Base-by-base conservation (phyloP, 1,140 invertebrate genomes). In the Caenorhabditis tropicalis region DNA sequence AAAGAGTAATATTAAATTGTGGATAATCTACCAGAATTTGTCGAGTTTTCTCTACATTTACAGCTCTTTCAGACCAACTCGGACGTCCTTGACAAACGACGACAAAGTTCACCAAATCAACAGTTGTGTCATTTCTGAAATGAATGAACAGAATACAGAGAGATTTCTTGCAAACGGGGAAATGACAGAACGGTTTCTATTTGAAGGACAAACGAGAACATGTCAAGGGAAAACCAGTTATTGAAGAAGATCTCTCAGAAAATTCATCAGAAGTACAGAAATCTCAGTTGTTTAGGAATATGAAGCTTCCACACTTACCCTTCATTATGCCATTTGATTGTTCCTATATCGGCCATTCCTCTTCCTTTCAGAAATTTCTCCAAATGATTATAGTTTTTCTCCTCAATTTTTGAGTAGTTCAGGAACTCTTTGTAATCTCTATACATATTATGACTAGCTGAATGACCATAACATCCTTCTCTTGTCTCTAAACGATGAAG, bases 281-380 rank as follows among this genome's bases (percentile, higher is more conserved):
- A 19, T 56, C 29, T 56, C 1, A 56, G 24, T 19, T 15, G 15
- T 51, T 51, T 15, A 51, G 15, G 5, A 6, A n/a, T 46, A 9
- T 46, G 43, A 12, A 16, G 0, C 0, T 46, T 16, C 16, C 5
- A 2, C n/a, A 27, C 53, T 39, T 29, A 87, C 87, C 80, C 65
- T 29, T 88, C 79, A 0, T 80, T 51, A 58, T 86, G 88, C 29
- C 31, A 88, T 27, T 82, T 33, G 10, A 88, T 88, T 43, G 89
- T 82, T 24, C 81, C 83, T 58, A 88, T 86, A 60, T 88, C 88
- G 7, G 48, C 83, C 79, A 88, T 82, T 27, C 58, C 24, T 24
- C 60, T 51, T 21, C 82, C 87, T n/a, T 33, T 60, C 56, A 88
- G 49, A 82, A 89, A 88, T 19, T 83, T 19, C 12, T 87, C 87